Conservation (phyloP, 1,140 invertebrate species). For the Trachymyrmex cornetzi region DNA sequence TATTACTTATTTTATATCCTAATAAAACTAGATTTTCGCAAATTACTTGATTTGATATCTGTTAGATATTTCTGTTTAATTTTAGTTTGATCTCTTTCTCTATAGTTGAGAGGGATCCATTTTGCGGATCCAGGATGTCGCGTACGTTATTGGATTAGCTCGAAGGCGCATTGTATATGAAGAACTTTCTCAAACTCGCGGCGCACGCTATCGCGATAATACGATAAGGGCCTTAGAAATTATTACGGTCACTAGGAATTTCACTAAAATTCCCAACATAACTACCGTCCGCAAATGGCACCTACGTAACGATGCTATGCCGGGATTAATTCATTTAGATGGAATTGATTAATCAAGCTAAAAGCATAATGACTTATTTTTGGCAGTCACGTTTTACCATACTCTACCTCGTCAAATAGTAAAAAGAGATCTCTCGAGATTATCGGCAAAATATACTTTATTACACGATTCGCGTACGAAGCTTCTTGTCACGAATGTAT, state of each 20-base stretch:
- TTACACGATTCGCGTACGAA: conserved; percentile 6
- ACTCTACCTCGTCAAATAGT: neutral
- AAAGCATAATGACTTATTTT: conserved; percentile 46
- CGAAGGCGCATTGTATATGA: conserved; percentile 55
- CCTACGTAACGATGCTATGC: conserved; percentile 77
- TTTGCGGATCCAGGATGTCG: conserved; percentile 18
- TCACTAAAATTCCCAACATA: conserved; percentile 79
- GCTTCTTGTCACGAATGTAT: conserved; percentile 28
- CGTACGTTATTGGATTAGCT: conserved; percentile 56
- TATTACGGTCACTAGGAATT: conserved; percentile 75
- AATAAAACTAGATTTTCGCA: neutral
- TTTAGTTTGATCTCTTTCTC: conserved; percentile 24
- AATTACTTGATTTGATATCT: neutral
- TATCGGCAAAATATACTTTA: neutral
- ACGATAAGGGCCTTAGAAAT: conserved; percentile 45
- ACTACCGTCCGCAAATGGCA: conserved; percentile 62
- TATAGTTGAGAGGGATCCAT: neutral
- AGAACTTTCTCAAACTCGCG: conserved; percentile 76
- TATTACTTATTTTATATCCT: neutral
- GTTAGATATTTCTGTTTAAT: conserved; percentile 14
- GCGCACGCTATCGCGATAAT: conserved; percentile 54
- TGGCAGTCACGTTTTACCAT: neutral
- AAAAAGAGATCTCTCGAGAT: neutral
- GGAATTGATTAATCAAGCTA: conserved; percentile 81
- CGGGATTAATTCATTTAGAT: conserved; percentile 80